A percentile compares a stretch with the other conserved stretches of the same genome.
These are phyloP conservation scores for Drosophila demipolita DNA, from an alignment of 2,888 invertebrate genomes.

Conservation along the genomic window DNA sequence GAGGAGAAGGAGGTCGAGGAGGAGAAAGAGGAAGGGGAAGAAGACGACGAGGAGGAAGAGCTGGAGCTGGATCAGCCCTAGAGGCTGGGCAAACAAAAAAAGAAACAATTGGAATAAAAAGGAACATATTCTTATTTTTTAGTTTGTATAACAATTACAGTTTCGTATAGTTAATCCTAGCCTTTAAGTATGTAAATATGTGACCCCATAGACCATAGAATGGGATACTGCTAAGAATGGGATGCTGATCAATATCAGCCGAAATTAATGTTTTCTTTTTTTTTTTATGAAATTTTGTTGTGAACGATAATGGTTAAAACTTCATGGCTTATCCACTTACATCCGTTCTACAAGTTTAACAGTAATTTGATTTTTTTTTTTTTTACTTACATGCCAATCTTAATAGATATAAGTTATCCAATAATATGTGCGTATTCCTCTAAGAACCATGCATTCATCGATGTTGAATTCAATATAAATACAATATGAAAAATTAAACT, in stretches of 20 bases:
- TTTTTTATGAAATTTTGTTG: conserved; percentile 59
- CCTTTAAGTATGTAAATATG: conserved; percentile 10
- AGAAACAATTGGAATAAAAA: neutral
- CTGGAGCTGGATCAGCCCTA: conserved; percentile 27
- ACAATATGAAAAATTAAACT: neutral
- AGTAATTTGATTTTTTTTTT: conserved; percentile 13
- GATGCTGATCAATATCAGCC: too few relatives aligned
- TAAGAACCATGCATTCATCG: conserved; percentile 17
- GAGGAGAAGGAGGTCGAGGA: neutral
- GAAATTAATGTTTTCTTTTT: conserved; percentile 1
- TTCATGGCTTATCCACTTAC: neutral
- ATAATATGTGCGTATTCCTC: conserved; percentile 13
- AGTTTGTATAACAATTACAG: too few relatives aligned
- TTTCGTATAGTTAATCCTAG: conserved; percentile 24
- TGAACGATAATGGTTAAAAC: neutral
- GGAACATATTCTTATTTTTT: neutral
- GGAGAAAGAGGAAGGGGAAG: conserved; percentile 2
- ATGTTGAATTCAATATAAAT: conserved; percentile 34
- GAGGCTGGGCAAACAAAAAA: conserved; percentile 13
- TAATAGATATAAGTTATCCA: conserved; percentile 3
- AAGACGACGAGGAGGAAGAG: conserved; percentile 4
- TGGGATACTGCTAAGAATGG: neutral
- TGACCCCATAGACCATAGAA: neutral
- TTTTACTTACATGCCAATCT: conserved; percentile 3
- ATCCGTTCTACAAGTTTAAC: neutral